phyloP scores from a whole-genome alignment of 2,113 vertebrate genomes.

The Prinia subflava region DNA sequence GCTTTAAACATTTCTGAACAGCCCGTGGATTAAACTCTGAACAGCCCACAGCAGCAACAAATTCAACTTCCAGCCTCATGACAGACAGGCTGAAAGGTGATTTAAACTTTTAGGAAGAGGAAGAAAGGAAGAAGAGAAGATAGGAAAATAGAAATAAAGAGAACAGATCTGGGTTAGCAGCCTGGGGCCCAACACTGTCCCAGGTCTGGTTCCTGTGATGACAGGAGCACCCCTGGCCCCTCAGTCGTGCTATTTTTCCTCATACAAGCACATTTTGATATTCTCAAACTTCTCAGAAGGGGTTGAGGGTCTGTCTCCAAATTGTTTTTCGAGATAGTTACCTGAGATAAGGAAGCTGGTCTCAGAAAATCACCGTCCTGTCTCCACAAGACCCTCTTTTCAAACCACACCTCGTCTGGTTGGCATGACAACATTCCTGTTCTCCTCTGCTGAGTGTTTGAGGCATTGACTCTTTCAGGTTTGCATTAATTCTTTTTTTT shows the following conservation, averaged over 20 bases:
- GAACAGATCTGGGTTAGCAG: background rate
- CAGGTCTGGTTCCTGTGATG: no score
- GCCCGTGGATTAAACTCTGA: background rate
- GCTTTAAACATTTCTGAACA: background rate
- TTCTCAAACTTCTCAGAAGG: background rate
- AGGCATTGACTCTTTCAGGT: background rate
- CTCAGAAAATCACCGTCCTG: background rate
- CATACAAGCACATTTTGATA: background rate
- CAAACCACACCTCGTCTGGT: background rate
- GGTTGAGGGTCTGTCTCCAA: background rate
- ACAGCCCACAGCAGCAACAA: fast-evolving
- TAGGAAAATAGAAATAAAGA: background rate
- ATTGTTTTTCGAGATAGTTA: background rate
- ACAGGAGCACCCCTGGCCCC: no score
- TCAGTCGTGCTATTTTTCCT: background rate
- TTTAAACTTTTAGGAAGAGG: background rate
- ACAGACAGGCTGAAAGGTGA: background rate
- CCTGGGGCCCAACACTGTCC: fast-evolving
- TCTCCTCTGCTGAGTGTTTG: background rate
- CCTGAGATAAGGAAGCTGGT: background rate
- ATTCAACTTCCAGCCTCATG: background rate
- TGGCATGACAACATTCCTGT: background rate
- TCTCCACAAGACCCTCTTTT: background rate
- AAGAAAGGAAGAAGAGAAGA: background rate
- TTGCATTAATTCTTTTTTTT: background rate